These are phyloP conservation scores for Vidua chalybeata DNA, from an alignment of 2,113 vertebrate species.

Conservation along the genomic window DNA sequence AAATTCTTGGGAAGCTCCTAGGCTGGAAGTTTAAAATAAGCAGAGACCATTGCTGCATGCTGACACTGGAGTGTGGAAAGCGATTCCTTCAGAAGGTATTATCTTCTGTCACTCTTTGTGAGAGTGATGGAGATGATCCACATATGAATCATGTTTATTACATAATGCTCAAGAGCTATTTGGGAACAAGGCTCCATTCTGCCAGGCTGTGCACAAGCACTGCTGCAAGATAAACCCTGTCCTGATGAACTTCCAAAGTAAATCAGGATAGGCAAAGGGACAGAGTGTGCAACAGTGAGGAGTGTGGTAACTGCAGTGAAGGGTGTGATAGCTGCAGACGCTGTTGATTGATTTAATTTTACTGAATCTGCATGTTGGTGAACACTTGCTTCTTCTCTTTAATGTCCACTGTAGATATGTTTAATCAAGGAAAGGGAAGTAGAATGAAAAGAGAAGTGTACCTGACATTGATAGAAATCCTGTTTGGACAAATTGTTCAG, in stretches of 20 bases:
- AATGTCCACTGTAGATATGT: constrained; percentile 51
- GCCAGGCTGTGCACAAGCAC: background rate
- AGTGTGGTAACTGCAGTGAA: background rate
- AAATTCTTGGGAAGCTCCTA: background rate
- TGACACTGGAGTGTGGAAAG: background rate
- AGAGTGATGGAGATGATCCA: background rate
- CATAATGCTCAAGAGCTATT: background rate
- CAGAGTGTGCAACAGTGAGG: background rate
- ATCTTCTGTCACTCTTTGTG: background rate
- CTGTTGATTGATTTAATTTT: background rate
- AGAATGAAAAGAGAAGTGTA: constrained; percentile 53
- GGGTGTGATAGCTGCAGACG: background rate
- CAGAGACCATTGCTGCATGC: background rate
- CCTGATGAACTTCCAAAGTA: background rate
- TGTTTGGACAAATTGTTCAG: constrained; percentile 70
- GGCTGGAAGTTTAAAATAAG: background rate
- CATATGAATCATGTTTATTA: constrained; percentile 14
- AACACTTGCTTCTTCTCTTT: constrained; percentile 41
- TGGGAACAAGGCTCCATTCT: background rate
- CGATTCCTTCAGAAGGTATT: background rate
- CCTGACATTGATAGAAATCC: constrained; percentile 68
- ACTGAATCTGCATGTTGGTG: background rate
- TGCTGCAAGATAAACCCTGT: background rate
- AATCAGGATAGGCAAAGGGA: background rate
- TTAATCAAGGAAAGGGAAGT: constrained; percentile 50